phyloP scores from a whole-genome alignment of 2,113 vertebrate genomes.

The Cephalopholis sonnerati region DNA sequence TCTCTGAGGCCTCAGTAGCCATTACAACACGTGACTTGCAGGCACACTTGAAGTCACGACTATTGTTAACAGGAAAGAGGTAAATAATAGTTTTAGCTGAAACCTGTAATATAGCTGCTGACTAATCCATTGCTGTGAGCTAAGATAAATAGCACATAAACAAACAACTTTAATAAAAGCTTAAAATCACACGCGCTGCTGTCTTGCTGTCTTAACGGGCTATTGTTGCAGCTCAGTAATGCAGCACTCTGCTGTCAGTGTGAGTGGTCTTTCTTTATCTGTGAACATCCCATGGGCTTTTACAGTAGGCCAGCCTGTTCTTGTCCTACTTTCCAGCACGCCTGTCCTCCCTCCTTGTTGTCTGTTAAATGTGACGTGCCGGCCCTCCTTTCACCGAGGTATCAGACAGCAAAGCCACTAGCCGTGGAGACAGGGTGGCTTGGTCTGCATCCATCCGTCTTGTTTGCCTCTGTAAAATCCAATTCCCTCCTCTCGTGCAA shows the following conservation, averaged over 20 bases:
- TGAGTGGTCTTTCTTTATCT: conserved; percentile 72
- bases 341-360: conserved; percentile 54
- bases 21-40: not conserved
- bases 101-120: conserved; percentile 25
- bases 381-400: conserved; percentile 50
- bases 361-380: conserved; percentile 65
- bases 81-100: conserved; percentile 21
- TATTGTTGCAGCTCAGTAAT: conserved; percentile 45
- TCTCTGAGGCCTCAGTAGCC: conserved; percentile 19
- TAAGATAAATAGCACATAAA: conserved; percentile 26
- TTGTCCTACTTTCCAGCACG: conserved; percentile 72
- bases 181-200: conserved; percentile 18
- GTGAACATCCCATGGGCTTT: conserved; percentile 63
- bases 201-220: conserved; percentile 40
- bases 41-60: conserved; percentile 30
- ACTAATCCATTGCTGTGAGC: conserved; percentile 19
- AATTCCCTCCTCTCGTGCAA: conserved; percentile 57
- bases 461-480: conserved; percentile 68
- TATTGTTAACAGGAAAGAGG: not conserved
- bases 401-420: conserved; percentile 42
- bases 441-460: conserved; percentile 69
- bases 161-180: conserved; percentile 36
- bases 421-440: conserved; percentile 31
- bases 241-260: conserved; percentile 51
- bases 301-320: conserved; percentile 74